Percentiles rank a stretch among this genome's conserved stretches.
phyloP scores from a whole-genome alignment of 2,113 vertebrate genomes.

The Fregata magnificens region DNA sequence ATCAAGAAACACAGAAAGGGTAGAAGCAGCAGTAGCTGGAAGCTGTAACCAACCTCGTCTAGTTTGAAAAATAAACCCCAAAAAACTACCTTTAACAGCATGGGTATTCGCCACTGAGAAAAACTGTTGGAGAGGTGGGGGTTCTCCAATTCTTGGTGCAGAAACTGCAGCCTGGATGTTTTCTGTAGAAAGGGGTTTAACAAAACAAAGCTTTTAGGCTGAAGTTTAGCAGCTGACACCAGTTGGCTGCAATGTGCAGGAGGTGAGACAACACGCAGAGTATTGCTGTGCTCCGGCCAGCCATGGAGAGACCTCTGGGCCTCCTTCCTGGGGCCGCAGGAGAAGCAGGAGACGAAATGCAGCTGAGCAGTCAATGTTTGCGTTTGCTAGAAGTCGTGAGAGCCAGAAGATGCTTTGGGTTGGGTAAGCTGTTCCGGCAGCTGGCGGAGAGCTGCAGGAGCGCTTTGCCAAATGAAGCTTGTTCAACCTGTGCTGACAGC shows the following conservation, averaged over 20 bases:
- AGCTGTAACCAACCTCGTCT: neutral
- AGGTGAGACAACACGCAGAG: neutral
- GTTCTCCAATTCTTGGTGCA: neutral
- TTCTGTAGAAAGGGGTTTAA: neutral
- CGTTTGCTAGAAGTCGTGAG: neutral
- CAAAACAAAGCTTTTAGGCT: neutral
- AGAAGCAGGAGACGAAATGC: neutral
- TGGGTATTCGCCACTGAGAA: fast-evolving
- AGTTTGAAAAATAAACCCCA: fast-evolving
- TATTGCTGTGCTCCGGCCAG: neutral
- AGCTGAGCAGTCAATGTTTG: neutral
- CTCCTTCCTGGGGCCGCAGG: neutral
- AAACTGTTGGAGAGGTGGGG: fast-evolving
- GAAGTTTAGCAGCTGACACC: neutral
- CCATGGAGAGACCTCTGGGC: neutral
- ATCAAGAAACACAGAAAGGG: neutral
- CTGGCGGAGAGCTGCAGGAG: neutral
- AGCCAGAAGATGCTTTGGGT: neutral
- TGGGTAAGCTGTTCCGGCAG: neutral
- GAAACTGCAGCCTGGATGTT: neutral
- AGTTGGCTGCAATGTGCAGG: neutral
- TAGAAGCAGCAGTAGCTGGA: neutral
- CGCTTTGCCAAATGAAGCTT: neutral
- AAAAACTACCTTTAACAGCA: neutral
- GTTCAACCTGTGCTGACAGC: neutral